Base-by-base conservation (phyloP, 30 jellyfish, hydroid and myxozoan species). In the Turritopsis dohrnii region DNA sequence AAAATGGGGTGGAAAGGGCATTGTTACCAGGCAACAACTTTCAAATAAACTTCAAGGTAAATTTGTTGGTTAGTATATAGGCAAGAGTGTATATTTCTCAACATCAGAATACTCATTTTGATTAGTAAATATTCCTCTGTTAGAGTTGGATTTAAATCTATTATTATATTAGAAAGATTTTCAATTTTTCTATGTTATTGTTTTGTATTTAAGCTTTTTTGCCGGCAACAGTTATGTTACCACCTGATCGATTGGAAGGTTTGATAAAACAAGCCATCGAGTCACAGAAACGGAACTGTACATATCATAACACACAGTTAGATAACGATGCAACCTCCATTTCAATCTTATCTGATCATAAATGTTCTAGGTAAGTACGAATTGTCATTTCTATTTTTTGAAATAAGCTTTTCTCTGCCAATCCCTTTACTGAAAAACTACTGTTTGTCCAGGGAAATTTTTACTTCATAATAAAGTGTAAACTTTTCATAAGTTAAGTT, bases 1-100 rank as follows among this genome's bases (percentile, higher is more conserved):
- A 79, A 89, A 87, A 29, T 94, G 99, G 99, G 99, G 89, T 76
- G 99, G 99, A 0, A 94, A 94, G 83, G 96, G 96, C n/a, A 41
- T 74, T 3, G 84, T 69, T 18, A 88, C 99, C 18, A 71, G 99
- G 52, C 94, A 94, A 71, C 75, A 66, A 72, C 89, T 94, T 21
- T 91, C 89, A n/a, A 89, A 82, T 52, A 89, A 86, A 65, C 88
- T 94, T n/a, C 96, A 87, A 89, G 97, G 99, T 94, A 66, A 53
- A 17, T 20, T 54, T 8, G 8, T 0, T 13, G 41, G 5, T 26
- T 74, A n/a, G n/a, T n/a, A n/a, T n/a, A n/a, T n/a, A n/a, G n/a
- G n/a, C n/a, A n/a, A n/a, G n/a, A n/a, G n/a, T n/a, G n/a, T n/a
- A n/a, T n/a, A n/a, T n/a, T n/a, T n/a, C n/a, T n/a, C n/a, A n/a